Percentiles rank a stretch among this genome's conserved stretches.
phyloP scores from a whole-genome alignment of 1,140 invertebrate genomes.

The Augochlora pura region DNA sequence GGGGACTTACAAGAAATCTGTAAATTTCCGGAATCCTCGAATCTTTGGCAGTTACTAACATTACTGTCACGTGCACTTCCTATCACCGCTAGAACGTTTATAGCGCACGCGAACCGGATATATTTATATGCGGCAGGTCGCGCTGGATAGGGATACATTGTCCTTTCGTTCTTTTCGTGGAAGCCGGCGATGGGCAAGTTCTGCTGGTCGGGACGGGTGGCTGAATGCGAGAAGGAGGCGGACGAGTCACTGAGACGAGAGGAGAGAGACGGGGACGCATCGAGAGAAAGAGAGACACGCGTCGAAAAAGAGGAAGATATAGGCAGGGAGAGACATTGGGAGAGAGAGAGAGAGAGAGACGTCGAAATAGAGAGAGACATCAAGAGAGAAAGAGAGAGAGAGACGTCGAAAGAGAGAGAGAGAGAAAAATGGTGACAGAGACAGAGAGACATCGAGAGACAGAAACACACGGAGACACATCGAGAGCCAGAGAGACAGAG shows the following conservation, averaged over 20 bases:
- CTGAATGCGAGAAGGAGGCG: background rate
- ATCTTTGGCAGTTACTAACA: conserved; percentile 18
- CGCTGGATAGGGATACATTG: conserved; percentile 23
- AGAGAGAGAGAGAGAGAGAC: background rate
- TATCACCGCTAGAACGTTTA: conserved; percentile 22
- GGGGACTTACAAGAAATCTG: background rate
- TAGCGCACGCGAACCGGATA: background rate
- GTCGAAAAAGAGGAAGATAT: no score
- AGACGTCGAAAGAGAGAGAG: background rate
- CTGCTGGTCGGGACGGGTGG: background rate
- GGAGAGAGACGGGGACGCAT: no score
- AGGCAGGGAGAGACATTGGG: no score
- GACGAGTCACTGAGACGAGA: background rate
- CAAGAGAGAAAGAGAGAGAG: no score
- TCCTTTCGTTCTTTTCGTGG: conserved; percentile 9
- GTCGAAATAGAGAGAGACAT: no score
- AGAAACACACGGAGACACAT: no score
- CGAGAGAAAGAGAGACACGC: no score
- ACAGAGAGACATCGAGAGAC: no score
- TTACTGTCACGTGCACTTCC: conserved; percentile 20
- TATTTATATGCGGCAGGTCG: conserved; percentile 38
- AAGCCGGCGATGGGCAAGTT: conserved; percentile 27
- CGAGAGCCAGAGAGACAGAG: no score
- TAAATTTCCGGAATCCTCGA: background rate
- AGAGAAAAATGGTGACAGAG: background rate